Evolutionary conservation across 2,113 vertebrate species (phyloP).

Genomic region (Gopherus evgoodei): DNA sequence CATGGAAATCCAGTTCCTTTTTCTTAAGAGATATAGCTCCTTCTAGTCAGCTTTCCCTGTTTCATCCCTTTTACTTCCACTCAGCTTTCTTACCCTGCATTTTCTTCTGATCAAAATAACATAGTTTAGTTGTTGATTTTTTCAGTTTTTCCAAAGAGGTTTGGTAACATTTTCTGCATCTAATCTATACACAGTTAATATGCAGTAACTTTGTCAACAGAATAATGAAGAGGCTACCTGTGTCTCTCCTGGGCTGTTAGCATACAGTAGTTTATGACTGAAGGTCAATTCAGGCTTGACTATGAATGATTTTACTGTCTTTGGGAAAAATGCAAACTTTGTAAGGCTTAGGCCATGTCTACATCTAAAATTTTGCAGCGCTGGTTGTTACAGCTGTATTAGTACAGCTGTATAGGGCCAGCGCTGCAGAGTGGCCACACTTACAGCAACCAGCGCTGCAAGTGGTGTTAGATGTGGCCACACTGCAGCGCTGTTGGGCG

Average conservation of each 20-base stretch:
- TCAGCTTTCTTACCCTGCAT: background rate
- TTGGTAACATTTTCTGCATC: constrained; percentile 17
- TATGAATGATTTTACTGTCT: constrained; percentile 59
- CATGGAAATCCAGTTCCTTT: background rate
- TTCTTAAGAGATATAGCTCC: background rate
- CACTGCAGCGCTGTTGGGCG: too few species aligned
- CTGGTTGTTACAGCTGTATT: too few species aligned
- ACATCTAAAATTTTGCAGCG: too few species aligned
- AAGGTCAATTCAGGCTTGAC: constrained; percentile 46
- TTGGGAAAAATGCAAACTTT: constrained; percentile 55
- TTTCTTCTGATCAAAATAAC: constrained; percentile 22
- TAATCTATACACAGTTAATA: constrained; percentile 49
- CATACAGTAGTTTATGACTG: background rate
- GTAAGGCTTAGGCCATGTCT: constrained; percentile 24
- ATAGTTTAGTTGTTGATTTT: constrained; percentile 19
- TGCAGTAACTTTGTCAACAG: constrained; percentile 24
- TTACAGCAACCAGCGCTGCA: too few species aligned
- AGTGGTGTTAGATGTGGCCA: too few species aligned
- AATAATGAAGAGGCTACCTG: background rate
- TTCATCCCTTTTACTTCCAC: background rate
- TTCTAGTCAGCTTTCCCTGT: background rate
- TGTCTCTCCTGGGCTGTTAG: background rate
- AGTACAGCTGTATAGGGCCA: too few species aligned
- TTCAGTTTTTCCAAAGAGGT: constrained; percentile 24
- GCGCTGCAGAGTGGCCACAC: too few species aligned